Evolutionary conservation across 2,113 vertebrate species (phyloP).

Genomic region (Chunga burmeisteri): DNA sequence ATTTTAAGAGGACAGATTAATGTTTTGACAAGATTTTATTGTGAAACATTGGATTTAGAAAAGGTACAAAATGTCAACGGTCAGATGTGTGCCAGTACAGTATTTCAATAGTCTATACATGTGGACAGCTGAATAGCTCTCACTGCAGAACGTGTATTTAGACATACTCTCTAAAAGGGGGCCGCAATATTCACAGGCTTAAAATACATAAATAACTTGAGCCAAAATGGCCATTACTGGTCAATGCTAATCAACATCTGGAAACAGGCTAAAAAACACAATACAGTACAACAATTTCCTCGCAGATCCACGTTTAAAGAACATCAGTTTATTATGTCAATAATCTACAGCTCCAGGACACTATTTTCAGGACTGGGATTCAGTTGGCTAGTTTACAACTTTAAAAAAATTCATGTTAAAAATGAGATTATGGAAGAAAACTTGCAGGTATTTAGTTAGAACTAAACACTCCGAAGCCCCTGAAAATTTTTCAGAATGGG

Average conservation of each 20-base stretch:
- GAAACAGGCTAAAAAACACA: slow-evolving; percentile 76
- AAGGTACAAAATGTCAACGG: slow-evolving; percentile 94
- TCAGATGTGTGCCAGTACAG: slow-evolving; percentile 86
- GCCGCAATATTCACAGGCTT: slow-evolving; percentile 85
- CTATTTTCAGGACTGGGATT: slow-evolving; percentile 15
- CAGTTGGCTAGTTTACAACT: slow-evolving; percentile 41
- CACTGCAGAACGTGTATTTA: slow-evolving; percentile 77
- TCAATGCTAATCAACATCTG: slow-evolving; percentile 80
- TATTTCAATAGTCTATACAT: slow-evolving; percentile 77
- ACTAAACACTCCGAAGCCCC: slow-evolving; percentile 49
- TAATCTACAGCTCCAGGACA: slow-evolving; percentile 66
- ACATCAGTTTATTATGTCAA: slow-evolving; percentile 64
- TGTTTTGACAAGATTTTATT: slow-evolving; percentile 88
- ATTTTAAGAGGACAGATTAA: neutral
- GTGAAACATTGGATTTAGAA: slow-evolving; percentile 94
- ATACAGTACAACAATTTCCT: slow-evolving; percentile 76
- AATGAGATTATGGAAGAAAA: slow-evolving; percentile 43
- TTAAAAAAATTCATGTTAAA: slow-evolving; percentile 54
- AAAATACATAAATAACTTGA: slow-evolving; percentile 81
- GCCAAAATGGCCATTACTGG: slow-evolving; percentile 73
- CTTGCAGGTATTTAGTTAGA: neutral
- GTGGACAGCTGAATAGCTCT: slow-evolving; percentile 81
- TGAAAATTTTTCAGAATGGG: slow-evolving; percentile 5
- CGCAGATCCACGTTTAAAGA: slow-evolving; percentile 68
- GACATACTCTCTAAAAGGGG: slow-evolving; percentile 82